These are phyloP conservation scores for Anoplophora glabripennis DNA, from an alignment of 1,140 invertebrate genomes.

Conservation along the genomic window DNA sequence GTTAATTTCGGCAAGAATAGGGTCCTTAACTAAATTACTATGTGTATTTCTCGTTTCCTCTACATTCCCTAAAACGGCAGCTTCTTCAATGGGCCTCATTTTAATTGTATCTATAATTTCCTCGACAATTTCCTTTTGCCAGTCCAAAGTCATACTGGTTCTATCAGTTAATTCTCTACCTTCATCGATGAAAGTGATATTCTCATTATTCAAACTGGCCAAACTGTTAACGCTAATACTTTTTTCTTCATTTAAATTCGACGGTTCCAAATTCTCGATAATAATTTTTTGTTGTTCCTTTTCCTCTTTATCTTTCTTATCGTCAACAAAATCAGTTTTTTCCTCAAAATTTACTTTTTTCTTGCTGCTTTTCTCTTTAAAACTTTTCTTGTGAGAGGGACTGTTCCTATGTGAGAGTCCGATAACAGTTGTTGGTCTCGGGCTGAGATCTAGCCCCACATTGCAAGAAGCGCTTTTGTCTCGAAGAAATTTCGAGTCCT, in stretches of 20 bases:
- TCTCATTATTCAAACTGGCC: slow-evolving; percentile 41
- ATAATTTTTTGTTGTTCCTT: slow-evolving; percentile 19
- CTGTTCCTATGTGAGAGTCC: slow-evolving; percentile 29
- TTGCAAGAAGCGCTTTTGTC: slow-evolving; percentile 70
- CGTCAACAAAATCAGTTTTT: slow-evolving; percentile 1
- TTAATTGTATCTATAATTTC: slow-evolving; percentile 33
- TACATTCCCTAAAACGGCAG: slow-evolving; percentile 1
- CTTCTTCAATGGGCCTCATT: slow-evolving; percentile 16
- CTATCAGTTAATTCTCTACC: slow-evolving; percentile 44
- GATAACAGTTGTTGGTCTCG: slow-evolving; percentile 65
- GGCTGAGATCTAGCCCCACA: slow-evolving; percentile 63
- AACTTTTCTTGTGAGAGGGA: slow-evolving; percentile 30
- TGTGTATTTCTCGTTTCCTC: neutral
- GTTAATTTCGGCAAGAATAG: slow-evolving; percentile 41
- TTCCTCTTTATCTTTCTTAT: slow-evolving; percentile 30
- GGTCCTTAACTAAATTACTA: slow-evolving; percentile 24
- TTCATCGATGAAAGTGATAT: slow-evolving; percentile 47
- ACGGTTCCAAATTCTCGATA: slow-evolving; percentile 3
- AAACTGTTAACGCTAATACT: slow-evolving; percentile 46
- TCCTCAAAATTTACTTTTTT: slow-evolving; percentile 48
- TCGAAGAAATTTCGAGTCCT: slow-evolving; percentile 52
- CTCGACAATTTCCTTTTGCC: slow-evolving; percentile 46
- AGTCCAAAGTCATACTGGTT: slow-evolving; percentile 41
- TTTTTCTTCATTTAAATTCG: slow-evolving; percentile 41
- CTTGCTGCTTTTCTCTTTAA: slow-evolving; percentile 35